Evolutionary conservation across 1,140 invertebrate species (phyloP).

Genomic region (Coenobita brevimanus): DNA sequence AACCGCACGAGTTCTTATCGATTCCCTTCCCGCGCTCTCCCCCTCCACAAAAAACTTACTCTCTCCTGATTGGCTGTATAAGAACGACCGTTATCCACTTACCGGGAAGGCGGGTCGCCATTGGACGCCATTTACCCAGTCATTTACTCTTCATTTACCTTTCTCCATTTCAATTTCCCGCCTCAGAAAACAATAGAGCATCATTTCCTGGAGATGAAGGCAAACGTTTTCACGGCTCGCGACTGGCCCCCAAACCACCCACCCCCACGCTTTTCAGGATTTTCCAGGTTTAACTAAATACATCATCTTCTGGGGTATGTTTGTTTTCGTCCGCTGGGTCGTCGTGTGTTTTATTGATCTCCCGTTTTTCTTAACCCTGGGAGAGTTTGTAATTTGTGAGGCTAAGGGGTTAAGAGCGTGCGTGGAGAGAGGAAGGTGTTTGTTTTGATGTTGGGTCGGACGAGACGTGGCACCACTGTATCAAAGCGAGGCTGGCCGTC

Average conservation of each 20-base stretch:
- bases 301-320: too few relatives aligned
- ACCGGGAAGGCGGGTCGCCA: constrained; percentile 46
- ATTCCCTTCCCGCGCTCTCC: background rate
- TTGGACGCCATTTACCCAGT: constrained; percentile 35
- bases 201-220: constrained; percentile 21
- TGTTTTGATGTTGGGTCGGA: too few relatives aligned
- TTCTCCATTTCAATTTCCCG: constrained; percentile 40
- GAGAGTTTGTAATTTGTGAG: too few relatives aligned
- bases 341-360: too few relatives aligned
- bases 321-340: too few relatives aligned
- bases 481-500: background rate
- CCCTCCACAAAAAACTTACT: constrained; percentile 49
- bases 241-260: too few relatives aligned
- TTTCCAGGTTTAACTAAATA: too few relatives aligned
- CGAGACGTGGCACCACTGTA: background rate
- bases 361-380: too few relatives aligned
- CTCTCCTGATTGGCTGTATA: constrained; percentile 60
- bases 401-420: background rate
- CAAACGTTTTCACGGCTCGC: background rate
- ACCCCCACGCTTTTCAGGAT: too few relatives aligned
- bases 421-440: background rate
- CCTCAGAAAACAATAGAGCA: constrained; percentile 15
- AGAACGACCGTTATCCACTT: constrained; percentile 58
- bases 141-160: constrained; percentile 33
- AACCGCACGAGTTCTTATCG: too few relatives aligned